Base-by-base conservation (phyloP, 2,888 invertebrate genomes). In the Byasa hedistus region DNA sequence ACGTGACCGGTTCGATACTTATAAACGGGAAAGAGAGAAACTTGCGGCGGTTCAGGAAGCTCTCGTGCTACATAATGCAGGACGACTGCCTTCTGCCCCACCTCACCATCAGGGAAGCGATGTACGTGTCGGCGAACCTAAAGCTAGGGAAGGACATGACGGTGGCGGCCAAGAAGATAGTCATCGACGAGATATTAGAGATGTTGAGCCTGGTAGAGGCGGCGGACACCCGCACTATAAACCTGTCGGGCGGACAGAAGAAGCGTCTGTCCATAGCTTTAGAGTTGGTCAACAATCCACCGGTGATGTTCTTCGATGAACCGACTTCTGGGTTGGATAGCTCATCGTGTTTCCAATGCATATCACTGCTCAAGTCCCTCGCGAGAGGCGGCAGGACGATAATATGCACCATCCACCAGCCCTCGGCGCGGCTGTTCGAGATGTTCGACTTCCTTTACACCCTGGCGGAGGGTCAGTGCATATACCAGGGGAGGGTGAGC, bases 1-100 rank as follows among this genome's bases (percentile, higher is more conserved):
- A 96, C 79, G 92, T 98, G 27, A 95, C 94, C 75, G 98, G 98
- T 10, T 95, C 95, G 36, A 96, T 98, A 70, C 88, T 95, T 66
- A 97, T 98, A 76, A 98, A 98, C 82, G 97, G 97, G 57, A 96
- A 96, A 79, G 96, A 96, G 72, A 91, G 98, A 64, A 97, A 97
- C 86, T 91, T 97, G 56, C 93, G 98, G 52, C 93, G 96, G 69
- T 98, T 98, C 88, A 94, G 98, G 44, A 98, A 98, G 84, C 94
- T 98, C 87, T 98, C 98, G 19, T 98, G 98, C 81, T 98, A 98
- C 89, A 98, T 99, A 74, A 98, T 98, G 98, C 98, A 99, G 83
- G 97, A 97, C 78, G 97, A 97, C 84, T 95, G 96, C 71, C 89
- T 98, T 1, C 93, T 98, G 62, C 97, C 97, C 1, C 97, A 98